A percentile compares a stretch with the other conserved stretches of the same genome.
These are phyloP conservation scores for Semaprochilodus insignis DNA, from an alignment of 2,797 vertebrate species.

Conservation along the genomic window DNA sequence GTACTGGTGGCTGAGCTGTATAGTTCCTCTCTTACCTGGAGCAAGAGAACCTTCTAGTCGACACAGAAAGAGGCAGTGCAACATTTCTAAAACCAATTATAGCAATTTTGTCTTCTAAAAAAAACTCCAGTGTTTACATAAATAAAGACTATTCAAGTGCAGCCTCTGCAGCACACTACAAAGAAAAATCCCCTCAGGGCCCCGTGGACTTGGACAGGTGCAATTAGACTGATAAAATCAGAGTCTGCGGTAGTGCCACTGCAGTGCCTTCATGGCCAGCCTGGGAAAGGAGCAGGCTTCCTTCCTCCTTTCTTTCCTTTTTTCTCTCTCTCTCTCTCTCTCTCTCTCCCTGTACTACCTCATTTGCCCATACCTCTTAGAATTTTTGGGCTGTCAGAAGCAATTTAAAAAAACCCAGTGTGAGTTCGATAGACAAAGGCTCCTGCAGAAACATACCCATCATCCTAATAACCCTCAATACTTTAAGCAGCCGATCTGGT, in stretches of 20 bases:
- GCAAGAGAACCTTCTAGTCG: slow-evolving; percentile 62
- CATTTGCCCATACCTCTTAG: slow-evolving; percentile 59
- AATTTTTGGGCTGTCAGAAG: not conserved
- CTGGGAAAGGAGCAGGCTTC: not conserved
- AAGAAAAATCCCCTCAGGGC: slow-evolving; percentile 75
- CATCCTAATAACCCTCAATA: slow-evolving; percentile 20
- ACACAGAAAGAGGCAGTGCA: slow-evolving; percentile 43
- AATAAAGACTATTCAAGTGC: slow-evolving; percentile 82
- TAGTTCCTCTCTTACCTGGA: slow-evolving; percentile 69
- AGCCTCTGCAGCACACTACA: slow-evolving; percentile 74
- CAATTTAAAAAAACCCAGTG: not conserved
- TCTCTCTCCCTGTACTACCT: slow-evolving; percentile 64
- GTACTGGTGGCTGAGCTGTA: slow-evolving; percentile 47
- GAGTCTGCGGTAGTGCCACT: slow-evolving; percentile 71
- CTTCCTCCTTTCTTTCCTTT: not conserved
- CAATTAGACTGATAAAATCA: slow-evolving; percentile 86
- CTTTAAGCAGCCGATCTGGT: slow-evolving; percentile 8
- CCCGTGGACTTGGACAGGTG: slow-evolving; percentile 79
- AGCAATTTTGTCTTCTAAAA: slow-evolving; percentile 66
- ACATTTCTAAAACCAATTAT: slow-evolving; percentile 74
- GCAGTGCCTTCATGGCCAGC: slow-evolving; percentile 57
- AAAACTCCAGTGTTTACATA: slow-evolving; percentile 77
- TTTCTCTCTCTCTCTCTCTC: slow-evolving; percentile 28
- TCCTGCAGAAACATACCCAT: slow-evolving; percentile 12
- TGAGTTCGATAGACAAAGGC: not conserved